phyloP scores from a whole-genome alignment of 1,140 invertebrate genomes.

The Dysdera silvatica region DNA sequence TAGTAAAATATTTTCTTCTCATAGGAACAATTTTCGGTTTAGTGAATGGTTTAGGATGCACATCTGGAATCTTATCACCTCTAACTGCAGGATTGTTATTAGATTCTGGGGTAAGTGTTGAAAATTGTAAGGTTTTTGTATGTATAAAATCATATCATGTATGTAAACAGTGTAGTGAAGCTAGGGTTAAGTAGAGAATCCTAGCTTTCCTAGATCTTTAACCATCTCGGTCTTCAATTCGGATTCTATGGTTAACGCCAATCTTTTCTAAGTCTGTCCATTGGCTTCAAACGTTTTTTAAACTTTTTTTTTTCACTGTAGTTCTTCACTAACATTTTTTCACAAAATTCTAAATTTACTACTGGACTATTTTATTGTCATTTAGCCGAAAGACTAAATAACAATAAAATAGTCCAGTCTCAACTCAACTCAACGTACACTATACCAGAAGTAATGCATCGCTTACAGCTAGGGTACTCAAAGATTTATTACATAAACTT shows the following conservation, averaged over 20 bases:
- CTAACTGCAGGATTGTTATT: constrained; percentile 16
- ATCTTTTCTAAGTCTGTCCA: background rate
- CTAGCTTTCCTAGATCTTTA: background rate
- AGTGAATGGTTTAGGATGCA: constrained; percentile 11
- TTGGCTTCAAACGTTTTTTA: background rate
- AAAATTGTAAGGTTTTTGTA: background rate
- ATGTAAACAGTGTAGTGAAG: background rate
- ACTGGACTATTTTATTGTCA: no score
- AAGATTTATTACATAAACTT: no score
- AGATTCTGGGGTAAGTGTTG: constrained; percentile 13
- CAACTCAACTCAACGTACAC: no score
- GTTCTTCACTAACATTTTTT: no score
- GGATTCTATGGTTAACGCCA: background rate
- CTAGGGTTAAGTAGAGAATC: background rate
- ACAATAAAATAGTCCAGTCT: no score
- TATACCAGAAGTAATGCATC: no score
- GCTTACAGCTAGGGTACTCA: no score
- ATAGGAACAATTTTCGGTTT: constrained; percentile 20
- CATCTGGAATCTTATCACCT: constrained; percentile 21
- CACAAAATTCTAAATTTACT: no score
- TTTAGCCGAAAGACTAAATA: no score
- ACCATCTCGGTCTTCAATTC: background rate
- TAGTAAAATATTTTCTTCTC: background rate
- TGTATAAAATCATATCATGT: background rate
- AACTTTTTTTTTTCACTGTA: background rate